Percentiles rank a stretch among this genome's conserved stretches.
These are phyloP conservation scores for Piliocolobus tephrosceles DNA, from an alignment of 2,113 vertebrate species.

Conservation along the genomic window DNA sequence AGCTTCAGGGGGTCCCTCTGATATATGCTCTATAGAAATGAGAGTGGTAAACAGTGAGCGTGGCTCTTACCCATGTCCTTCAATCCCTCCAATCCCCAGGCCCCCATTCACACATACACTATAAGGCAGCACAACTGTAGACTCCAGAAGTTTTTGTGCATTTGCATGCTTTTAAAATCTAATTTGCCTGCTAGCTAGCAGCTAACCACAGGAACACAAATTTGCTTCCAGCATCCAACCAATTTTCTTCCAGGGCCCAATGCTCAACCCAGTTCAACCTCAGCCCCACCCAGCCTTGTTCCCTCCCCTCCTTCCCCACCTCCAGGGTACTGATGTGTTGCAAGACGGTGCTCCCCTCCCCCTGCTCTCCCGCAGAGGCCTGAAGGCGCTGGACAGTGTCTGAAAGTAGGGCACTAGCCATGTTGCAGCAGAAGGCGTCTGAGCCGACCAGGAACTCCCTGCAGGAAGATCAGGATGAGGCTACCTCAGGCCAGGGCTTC, in stretches of 20 bases:
- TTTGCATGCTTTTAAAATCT: constrained; percentile 52
- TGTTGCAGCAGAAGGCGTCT: constrained; percentile 80
- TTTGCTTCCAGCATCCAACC: background rate
- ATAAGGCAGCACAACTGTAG: background rate
- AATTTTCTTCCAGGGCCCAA: constrained; percentile 18
- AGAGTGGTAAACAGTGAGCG: background rate
- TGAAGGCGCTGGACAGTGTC: constrained; percentile 84
- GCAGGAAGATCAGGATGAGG: background rate
- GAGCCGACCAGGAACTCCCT: constrained; percentile 86
- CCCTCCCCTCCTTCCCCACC: constrained; percentile 61
- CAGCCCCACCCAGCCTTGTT: background rate
- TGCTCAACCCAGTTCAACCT: background rate
- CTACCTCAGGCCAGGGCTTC: background rate
- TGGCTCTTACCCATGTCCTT: fast-evolving
- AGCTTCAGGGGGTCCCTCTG: constrained; percentile 82
- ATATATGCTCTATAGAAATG: constrained; percentile 76
- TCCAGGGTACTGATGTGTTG: constrained; percentile 81
- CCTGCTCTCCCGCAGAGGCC: constrained; percentile 39
- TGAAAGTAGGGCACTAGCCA: constrained; percentile 77
- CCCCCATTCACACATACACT: background rate
- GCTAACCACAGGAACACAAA: constrained; percentile 1
- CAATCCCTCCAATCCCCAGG: background rate
- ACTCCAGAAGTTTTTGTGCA: constrained; percentile 24
- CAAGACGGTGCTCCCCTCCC: constrained; percentile 77
- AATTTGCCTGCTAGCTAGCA: constrained; percentile 48